Base-by-base conservation (phyloP, 2,113 vertebrate genomes). In the Caranx ignobilis region DNA sequence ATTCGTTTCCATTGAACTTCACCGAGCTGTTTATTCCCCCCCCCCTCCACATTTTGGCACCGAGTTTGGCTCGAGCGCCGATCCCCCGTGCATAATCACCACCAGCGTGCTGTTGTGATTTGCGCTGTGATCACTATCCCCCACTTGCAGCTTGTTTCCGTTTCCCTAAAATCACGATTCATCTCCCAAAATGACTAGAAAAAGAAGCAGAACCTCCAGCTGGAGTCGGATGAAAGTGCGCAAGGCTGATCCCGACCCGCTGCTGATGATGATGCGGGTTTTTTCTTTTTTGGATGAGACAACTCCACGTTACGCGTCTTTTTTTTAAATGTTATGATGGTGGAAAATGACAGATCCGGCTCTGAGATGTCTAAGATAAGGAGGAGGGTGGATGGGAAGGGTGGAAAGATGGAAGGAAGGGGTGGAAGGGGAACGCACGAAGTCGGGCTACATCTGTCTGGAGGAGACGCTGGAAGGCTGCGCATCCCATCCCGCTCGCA, bases 151-250 rank as follows among this genome's bases (percentile, higher is more conserved):
- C 5, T 7, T 37, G 35, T 37, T 7, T 4, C 7, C 3, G 4
- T 7, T 5, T 37, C 35, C 4, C 35, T 37, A 4, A 37, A 37
- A 37, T 37, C 7, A 37, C 35, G 7, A 37, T 5, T 37, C 35
- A 37, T 5, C 35, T 37, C 4, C 35, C 7, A 3, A 37, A 37
- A 45, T 45, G 1, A 11, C 9, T 8, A 45, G 3, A 45, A 11
- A 45, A 3, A 12, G 2, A 45, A 45, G 11, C 2, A 45, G 11
- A 50, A 19, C 5, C 0, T 45, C 21, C 61, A 16, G 7, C 6
- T 55, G 64, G 63, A 61, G 55, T 68, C 21, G 12, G 43, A 12
- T 19, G 48, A 50, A 86, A 82, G 75, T 86, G 80, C 75, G 84
- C 66, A 62, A 66, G 64, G 63, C 55, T 2, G 12, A 67, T 3